Conservation (phyloP, 1,140 invertebrate species). For the Meloidogyne exigua region DNA sequence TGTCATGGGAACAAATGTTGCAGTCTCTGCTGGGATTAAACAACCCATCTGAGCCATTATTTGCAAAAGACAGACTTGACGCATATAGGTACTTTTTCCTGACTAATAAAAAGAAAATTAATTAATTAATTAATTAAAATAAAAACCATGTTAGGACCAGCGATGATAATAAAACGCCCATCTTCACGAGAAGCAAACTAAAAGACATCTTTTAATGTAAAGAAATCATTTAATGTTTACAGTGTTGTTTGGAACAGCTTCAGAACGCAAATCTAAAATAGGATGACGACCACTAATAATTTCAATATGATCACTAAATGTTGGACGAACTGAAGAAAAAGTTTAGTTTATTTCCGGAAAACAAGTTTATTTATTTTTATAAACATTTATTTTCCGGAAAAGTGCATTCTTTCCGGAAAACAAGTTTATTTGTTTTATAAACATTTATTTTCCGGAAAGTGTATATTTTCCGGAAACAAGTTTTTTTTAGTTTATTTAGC, state of each 20-base stretch:
- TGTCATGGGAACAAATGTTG: constrained; percentile 70
- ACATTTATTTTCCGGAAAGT: too few relatives aligned
- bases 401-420: too few relatives aligned
- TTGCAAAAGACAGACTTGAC: constrained; percentile 81
- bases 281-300: constrained; percentile 43
- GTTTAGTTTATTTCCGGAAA: too few relatives aligned
- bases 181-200: constrained; percentile 6
- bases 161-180: constrained; percentile 46
- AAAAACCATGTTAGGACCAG: constrained; percentile 51
- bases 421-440: too few relatives aligned
- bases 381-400: too few relatives aligned
- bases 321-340: constrained; percentile 35
- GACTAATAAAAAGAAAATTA: constrained; percentile 71
- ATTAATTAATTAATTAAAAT: neutral
- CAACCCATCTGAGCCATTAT: constrained; percentile 83
- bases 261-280: constrained; percentile 27
- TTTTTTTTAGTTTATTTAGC: too few relatives aligned
- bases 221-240: constrained; percentile 20
- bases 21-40: constrained; percentile 77
- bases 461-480: too few relatives aligned
- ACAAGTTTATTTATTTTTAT: too few relatives aligned
- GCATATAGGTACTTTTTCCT: constrained; percentile 87
- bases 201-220: neutral
- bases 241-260: constrained; percentile 45
- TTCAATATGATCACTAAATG: constrained; percentile 36